Percentiles rank a stretch among this genome's conserved stretches.
Evolutionary conservation across 1,140 invertebrate genomes (phyloP).

Genomic region (Tachypleus tridentatus): DNA sequence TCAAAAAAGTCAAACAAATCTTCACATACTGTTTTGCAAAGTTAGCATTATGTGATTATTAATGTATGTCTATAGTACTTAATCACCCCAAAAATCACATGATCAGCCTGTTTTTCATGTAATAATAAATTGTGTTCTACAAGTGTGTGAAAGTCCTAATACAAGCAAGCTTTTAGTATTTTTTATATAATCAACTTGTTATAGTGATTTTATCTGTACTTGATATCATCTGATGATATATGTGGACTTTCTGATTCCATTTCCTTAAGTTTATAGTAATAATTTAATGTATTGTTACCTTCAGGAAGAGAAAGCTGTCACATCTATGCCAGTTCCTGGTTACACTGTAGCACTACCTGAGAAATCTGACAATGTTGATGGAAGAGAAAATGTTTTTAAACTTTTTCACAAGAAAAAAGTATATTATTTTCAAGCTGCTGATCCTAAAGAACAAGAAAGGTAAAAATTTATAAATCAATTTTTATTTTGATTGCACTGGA

Average conservation of each 20-base stretch:
- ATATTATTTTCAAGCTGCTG: constrained; percentile 43
- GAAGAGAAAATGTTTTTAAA: constrained; percentile 40
- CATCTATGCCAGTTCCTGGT: constrained; percentile 50
- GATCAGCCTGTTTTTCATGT: too few relatives aligned
- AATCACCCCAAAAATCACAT: too few relatives aligned
- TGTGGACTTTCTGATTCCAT: neutral
- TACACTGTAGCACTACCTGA: constrained; percentile 35
- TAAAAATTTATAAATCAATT: constrained; percentile 19
- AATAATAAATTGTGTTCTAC: too few relatives aligned
- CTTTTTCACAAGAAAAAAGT: constrained; percentile 44
- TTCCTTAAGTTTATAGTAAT: neutral
- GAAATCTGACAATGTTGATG: constrained; percentile 30
- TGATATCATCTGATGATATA: too few relatives aligned
- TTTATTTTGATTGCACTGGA: neutral
- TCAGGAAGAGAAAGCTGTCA: constrained; percentile 42
- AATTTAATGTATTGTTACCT: neutral
- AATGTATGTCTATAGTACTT: too few relatives aligned
- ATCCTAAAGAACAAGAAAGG: constrained; percentile 38
- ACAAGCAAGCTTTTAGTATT: too few relatives aligned
- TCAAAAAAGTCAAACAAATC: too few relatives aligned
- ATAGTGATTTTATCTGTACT: too few relatives aligned
- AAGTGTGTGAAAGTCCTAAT: too few relatives aligned
- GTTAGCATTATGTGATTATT: too few relatives aligned
- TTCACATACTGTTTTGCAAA: too few relatives aligned
- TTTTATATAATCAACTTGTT: too few relatives aligned